Evolutionary conservation across 1,140 invertebrate genomes (phyloP).

Genomic region (Pantala flavescens): DNA sequence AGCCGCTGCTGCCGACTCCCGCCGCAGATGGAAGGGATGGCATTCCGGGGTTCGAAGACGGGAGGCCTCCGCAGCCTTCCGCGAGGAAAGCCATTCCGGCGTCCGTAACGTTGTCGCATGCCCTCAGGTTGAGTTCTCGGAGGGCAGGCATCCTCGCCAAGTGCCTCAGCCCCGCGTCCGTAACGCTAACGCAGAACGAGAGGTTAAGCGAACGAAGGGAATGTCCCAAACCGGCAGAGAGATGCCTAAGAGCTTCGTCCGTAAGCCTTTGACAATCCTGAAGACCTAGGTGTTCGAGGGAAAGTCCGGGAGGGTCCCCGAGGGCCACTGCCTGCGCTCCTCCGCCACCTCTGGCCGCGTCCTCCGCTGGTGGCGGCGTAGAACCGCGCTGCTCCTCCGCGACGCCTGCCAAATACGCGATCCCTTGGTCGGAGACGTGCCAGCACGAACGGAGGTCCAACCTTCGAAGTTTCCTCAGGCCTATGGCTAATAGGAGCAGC

Average conservation of each 20-base stretch:
- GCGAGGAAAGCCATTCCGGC: conserved; percentile 82
- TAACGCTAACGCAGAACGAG: conserved; percentile 87
- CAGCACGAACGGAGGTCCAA: conserved; percentile 85
- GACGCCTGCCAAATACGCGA: conserved; percentile 71
- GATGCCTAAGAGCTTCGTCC: conserved; percentile 77
- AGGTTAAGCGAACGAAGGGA: conserved; percentile 77
- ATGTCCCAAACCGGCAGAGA: conserved; percentile 61
- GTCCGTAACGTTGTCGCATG: conserved; percentile 89
- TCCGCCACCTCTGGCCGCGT: neutral
- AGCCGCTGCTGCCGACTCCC: conserved; percentile 51
- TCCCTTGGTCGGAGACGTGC: conserved; percentile 80
- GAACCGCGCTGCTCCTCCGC: conserved; percentile 32
- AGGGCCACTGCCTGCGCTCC: neutral
- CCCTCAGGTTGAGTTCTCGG: conserved; percentile 77
- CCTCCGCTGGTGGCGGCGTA: neutral
- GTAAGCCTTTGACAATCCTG: conserved; percentile 91
- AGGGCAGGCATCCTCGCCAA: conserved; percentile 72
- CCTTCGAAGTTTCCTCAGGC: conserved; percentile 66
- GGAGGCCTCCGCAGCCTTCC: conserved; percentile 45
- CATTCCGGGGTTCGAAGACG: neutral
- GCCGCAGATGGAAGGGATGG: neutral
- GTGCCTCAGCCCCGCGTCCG: conserved; percentile 81
- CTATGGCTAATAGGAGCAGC: conserved; percentile 72
- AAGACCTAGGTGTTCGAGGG: conserved; percentile 72
- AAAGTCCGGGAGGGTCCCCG: conserved; percentile 31